Base-by-base conservation (phyloP, 1,140 invertebrate species). In the Temnothorax longispinosus region DNA sequence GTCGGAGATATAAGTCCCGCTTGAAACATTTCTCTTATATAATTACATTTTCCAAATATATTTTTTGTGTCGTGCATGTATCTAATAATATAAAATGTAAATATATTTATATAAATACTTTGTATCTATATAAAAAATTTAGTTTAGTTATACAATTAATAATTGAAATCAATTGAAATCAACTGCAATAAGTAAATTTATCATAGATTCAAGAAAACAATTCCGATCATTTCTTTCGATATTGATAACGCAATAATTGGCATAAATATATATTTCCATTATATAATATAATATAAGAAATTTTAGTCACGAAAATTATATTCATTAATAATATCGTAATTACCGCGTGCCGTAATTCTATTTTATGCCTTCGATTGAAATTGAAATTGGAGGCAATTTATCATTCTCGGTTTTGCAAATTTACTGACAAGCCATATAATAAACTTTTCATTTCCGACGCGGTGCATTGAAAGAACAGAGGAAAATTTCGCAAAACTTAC, bases 361-460 rank as follows among this genome's bases (percentile, higher is more conserved):
- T 77, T 54, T 32, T 3, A n/a, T 69, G 47, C 1, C 13, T 54
- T 54, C 1, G 11, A 80, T 41, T 52, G 18, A 27, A 80, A 67
- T 52, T 67, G n/a, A 41, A 69, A 69, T 38, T 18, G 5, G 2
- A 27, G 7, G 2, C 35, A 2, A 80, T 38, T 67, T 41, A 50
- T 54, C 47, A 80, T 32, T 41, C 13, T 54, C 13, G 64, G 21
- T 21, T 54, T 41, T 56, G 35, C 15, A 69, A 81, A 54, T 81
- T 81, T 71, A 80, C 13, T 78, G 32, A 38, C 32, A 80, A 41
- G 13, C 13, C 1, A 27, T 32, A 60, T 80, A 38, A 80, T 80
- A 5, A 81, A 81, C 21, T 71, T 71, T 71, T 54, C n/a, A 81
- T 80, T 80, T 41, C 15, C n/a, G 10, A 35, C 27, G 27, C 27